These are phyloP conservation scores for Oscheius sp. DNA, from an alignment of 2,888 invertebrate genomes.

Conservation along the genomic window DNA sequence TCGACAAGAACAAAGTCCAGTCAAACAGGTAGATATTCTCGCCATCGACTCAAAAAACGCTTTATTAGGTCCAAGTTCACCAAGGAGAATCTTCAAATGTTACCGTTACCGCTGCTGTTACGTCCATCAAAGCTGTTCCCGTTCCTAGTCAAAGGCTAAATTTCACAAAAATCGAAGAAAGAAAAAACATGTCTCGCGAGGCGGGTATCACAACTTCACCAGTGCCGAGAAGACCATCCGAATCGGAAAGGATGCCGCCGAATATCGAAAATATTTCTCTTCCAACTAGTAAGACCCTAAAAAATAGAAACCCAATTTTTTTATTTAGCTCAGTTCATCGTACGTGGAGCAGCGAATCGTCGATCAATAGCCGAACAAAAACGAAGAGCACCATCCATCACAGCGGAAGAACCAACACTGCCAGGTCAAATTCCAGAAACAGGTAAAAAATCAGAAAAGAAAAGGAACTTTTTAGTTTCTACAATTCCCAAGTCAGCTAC, in stretches of 20 bases:
- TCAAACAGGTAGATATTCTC: slow-evolving; percentile 58
- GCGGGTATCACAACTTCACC: slow-evolving; percentile 8
- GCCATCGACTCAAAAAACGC: neutral
- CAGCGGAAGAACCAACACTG: slow-evolving; percentile 39
- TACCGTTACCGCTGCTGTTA: slow-evolving; percentile 21
- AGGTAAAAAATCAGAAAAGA: too few relatives aligned
- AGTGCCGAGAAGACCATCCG: slow-evolving; percentile 15
- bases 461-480: slow-evolving; percentile 25
- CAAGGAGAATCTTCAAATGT: slow-evolving; percentile 40
- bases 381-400: slow-evolving; percentile 36
- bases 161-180: slow-evolving; percentile 65
- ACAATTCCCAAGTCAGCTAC: slow-evolving; percentile 56
- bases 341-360: slow-evolving; percentile 36
- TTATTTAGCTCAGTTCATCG: slow-evolving; percentile 51
- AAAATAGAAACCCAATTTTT: too few relatives aligned
- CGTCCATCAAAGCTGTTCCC: slow-evolving; percentile 60
- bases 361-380: slow-evolving; percentile 35
- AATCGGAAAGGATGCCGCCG: slow-evolving; percentile 14
- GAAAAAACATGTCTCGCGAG: slow-evolving; percentile 23
- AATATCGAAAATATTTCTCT: slow-evolving; percentile 60
- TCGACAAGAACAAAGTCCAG: slow-evolving; percentile 51
- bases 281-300: slow-evolving; percentile 63
- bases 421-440: slow-evolving; percentile 42
- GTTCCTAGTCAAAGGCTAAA: slow-evolving; percentile 67
- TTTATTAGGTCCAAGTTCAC: slow-evolving; percentile 57